A percentile compares a stretch with the other conserved stretches of the same genome.
phyloP scores from a whole-genome alignment of 37 sponge, comb jelly and placozoan species.

The Theonella swinhoei region DNA sequence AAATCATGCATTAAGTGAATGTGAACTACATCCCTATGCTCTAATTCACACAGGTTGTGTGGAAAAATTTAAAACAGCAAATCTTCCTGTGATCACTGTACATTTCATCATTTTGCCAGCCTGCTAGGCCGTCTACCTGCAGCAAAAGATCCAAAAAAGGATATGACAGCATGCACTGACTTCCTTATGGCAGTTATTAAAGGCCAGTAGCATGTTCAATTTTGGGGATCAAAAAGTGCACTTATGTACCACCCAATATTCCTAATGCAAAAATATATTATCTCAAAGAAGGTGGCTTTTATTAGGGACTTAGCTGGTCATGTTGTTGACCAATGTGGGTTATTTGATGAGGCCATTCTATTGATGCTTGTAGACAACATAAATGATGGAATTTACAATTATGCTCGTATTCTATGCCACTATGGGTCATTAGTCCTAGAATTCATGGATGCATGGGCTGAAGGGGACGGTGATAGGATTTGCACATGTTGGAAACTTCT shows the following conservation, averaged over 20 bases:
- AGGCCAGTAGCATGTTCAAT: too few species aligned
- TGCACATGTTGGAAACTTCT: slow-evolving; percentile 15
- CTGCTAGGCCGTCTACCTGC: slow-evolving; percentile 18
- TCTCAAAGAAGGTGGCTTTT: not conserved
- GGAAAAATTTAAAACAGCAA: slow-evolving; percentile 19
- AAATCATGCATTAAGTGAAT: not conserved
- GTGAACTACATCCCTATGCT: not conserved
- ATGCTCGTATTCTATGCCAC: slow-evolving; percentile 15
- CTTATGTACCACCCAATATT: too few species aligned
- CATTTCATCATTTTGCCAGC: slow-evolving; percentile 15
- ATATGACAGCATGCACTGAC: slow-evolving; percentile 28
- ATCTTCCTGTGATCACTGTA: slow-evolving; percentile 30
- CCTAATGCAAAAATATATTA: too few species aligned
- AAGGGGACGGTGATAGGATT: slow-evolving; percentile 23
- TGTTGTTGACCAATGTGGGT: slow-evolving; percentile 19
- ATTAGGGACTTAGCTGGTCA: slow-evolving; percentile 2
- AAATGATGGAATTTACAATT: slow-evolving; percentile 12
- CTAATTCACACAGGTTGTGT: slow-evolving; percentile 16
- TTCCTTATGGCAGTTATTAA: slow-evolving; percentile 8
- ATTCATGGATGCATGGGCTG: slow-evolving; percentile 40
- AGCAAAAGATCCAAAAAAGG: slow-evolving; percentile 37
- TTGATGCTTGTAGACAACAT: slow-evolving; percentile 6
- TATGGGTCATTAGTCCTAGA: slow-evolving; percentile 12
- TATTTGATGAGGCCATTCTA: slow-evolving; percentile 9
- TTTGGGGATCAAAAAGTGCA: too few species aligned